A percentile compares a stretch with the other conserved stretches of the same genome.
Evolutionary conservation across 2,113 vertebrate genomes (phyloP).

Genomic region (Xiphias gladius): DNA sequence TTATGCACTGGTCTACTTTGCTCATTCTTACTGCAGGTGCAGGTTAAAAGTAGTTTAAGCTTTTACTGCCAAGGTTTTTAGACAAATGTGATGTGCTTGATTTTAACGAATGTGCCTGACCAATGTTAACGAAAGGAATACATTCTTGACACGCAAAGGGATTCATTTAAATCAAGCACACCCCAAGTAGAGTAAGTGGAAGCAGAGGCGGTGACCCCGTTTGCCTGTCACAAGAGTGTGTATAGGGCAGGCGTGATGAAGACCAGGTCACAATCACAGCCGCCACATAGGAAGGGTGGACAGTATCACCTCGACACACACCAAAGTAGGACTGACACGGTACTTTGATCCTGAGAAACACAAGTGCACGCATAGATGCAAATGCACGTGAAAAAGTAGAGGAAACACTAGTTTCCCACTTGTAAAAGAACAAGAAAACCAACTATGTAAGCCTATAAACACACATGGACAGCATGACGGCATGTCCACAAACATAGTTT

Average conservation of each 20-base stretch:
- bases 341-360: conserved; percentile 56
- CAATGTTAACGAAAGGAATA: background rate
- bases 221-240: conserved; percentile 52
- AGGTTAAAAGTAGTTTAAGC: background rate
- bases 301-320: conserved; percentile 55
- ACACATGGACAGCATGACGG: conserved; percentile 1
- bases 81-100: conserved; percentile 6
- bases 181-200: conserved; percentile 46
- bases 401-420: conserved; percentile 21
- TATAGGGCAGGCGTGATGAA: conserved; percentile 48
- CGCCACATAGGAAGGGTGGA: conserved; percentile 44
- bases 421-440: background rate
- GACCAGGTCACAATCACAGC: conserved; percentile 50
- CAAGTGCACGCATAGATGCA: conserved; percentile 11
- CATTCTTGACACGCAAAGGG: conserved; percentile 33
- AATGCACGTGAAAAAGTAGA: conserved; percentile 19
- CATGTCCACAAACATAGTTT: background rate
- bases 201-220: conserved; percentile 50
- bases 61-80: background rate
- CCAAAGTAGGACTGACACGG: conserved; percentile 66
- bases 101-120: conserved; percentile 4
- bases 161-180: conserved; percentile 30
- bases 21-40: conserved; percentile 17
- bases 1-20: background rate
- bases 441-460: background rate